Evolutionary conservation across 2,797 vertebrate species (phyloP).

Genomic region (Crypturellus tataupa): DNA sequence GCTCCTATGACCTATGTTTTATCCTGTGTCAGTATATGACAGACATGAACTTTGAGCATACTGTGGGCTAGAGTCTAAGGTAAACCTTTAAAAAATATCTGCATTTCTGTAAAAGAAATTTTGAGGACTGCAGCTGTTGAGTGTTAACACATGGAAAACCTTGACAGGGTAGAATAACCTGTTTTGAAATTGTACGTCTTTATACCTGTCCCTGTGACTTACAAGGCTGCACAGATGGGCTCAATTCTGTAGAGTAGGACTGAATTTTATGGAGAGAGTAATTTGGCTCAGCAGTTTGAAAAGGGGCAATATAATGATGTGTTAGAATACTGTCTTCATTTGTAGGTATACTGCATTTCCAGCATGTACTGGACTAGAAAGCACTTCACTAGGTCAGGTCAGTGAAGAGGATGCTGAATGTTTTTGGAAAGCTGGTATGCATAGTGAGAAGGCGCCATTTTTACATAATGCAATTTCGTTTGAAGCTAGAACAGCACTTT

Average conservation of each 20-base stretch:
- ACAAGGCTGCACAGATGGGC: neutral
- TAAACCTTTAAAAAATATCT: neutral
- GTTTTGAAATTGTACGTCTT: neutral
- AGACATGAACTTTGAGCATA: neutral
- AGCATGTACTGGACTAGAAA: accelerated
- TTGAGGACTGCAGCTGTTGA: neutral
- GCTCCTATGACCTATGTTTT: neutral
- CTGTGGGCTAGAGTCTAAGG: neutral
- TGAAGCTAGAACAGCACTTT: neutral
- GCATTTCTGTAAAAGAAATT: neutral
- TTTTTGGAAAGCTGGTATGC: accelerated
- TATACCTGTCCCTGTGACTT: neutral
- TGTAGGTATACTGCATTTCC: neutral
- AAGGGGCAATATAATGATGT: neutral
- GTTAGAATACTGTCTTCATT: accelerated
- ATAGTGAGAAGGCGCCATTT: neutral
- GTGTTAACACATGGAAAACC: neutral
- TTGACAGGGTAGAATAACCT: neutral
- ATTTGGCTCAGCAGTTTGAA: neutral
- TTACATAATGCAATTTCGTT: accelerated
- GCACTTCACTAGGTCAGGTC: accelerated
- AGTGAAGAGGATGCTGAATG: neutral
- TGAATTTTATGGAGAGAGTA: neutral
- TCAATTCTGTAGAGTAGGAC: neutral
- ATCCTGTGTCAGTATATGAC: neutral